Base-by-base conservation (phyloP, 92 coral and sea anemone species). In the Paragorgia papillata region DNA sequence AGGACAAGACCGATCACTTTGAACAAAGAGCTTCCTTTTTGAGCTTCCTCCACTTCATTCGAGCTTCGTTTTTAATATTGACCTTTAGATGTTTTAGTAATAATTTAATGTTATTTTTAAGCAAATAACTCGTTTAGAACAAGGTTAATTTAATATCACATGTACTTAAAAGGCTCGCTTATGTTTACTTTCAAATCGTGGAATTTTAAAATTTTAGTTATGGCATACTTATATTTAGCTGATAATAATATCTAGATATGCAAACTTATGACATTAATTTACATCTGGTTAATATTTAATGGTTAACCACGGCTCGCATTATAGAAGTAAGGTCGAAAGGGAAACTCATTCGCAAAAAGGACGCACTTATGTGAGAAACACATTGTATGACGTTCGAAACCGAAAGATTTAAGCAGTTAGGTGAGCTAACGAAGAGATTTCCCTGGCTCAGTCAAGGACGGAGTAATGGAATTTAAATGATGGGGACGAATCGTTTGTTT, bases 231-330 rank as follows among this genome's bases (percentile, higher is more conserved):
- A 50, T 40, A 10, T 55, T 71, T 35, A 24, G 50, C 51, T 21
- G 50, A 8, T 1, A 0, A 26, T 53, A 27, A 53, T n/a, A n/a
- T n/a, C n/a, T n/a, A n/a, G n/a, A 30, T 35, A 71, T 71, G 78
- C 32, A 71, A 71, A 71, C 48, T 71, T 71, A 71, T 71, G 78
- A 53, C 78, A 71, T 71, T 53, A 53, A 53, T 71, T 71, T 71
- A 53, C 53, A 71, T 53, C n/a, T n/a, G n/a, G n/a, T n/a, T n/a
- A n/a, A n/a, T n/a, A n/a, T 25, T 69, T 69, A 25, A 69, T n/a
- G 21, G 22, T 33, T 55, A 33, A 49, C 50, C 63, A 71, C 51
- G 29, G 78, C 78, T 55, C 65, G 65, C 65, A 50, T 25, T 1
- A 53, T 53, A 13, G 48, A 3, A n/a, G n/a, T n/a, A n/a, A n/a